These are phyloP conservation scores for Xenotilapia caudafasciata DNA, from an alignment of 2,113 vertebrate genomes.

Conservation along the genomic window DNA sequence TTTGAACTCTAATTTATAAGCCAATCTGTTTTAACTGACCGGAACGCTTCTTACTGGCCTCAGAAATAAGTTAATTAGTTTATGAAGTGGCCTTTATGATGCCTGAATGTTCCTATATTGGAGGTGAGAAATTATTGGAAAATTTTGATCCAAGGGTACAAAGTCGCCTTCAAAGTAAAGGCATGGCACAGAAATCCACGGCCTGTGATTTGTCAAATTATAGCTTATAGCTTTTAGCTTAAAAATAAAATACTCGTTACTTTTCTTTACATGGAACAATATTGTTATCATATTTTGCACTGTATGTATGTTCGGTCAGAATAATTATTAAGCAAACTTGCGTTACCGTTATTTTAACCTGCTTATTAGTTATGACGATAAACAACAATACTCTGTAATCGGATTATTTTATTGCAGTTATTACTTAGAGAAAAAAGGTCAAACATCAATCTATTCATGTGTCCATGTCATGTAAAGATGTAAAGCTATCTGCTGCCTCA, in stretches of 20 bases:
- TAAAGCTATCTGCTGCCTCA: conserved; percentile 2
- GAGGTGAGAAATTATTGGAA: background rate
- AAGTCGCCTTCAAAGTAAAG: background rate
- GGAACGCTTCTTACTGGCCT: background rate
- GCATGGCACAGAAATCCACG: background rate
- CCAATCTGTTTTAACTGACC: background rate
- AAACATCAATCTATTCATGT: background rate
- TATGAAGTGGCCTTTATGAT: background rate
- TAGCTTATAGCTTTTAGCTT: background rate
- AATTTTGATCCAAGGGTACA: background rate
- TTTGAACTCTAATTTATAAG: background rate
- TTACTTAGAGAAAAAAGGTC: background rate
- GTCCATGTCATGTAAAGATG: background rate
- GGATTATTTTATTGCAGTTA: background rate
- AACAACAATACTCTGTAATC: background rate
- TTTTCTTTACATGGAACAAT: background rate
- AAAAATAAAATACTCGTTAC: background rate
- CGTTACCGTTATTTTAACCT: background rate
- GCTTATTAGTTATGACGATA: background rate
- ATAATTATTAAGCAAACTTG: background rate
- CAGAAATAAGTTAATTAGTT: background rate
- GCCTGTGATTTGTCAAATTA: background rate
- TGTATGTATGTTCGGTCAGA: background rate
- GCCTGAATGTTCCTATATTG: background rate
- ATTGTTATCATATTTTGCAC: background rate